A percentile compares a stretch with the other conserved stretches of the same genome.
These are phyloP conservation scores for Dreissena polymorpha DNA, from an alignment of 1,140 invertebrate genomes.

Conservation along the genomic window DNA sequence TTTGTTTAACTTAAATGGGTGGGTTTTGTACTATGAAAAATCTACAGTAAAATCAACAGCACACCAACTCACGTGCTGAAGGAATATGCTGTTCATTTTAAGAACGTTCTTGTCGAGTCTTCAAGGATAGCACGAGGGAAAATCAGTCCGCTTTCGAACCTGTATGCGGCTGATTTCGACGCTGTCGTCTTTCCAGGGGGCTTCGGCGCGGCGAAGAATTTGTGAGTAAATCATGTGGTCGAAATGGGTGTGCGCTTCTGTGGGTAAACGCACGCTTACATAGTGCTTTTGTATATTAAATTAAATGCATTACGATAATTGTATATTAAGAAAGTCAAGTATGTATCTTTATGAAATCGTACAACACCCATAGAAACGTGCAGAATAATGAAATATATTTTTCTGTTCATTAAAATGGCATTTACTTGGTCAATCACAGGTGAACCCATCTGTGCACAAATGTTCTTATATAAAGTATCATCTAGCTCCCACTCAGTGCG, in stretches of 20 bases:
- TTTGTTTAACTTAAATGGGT: too few relatives aligned
- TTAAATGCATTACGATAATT: too few relatives aligned
- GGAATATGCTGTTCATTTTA: conserved; percentile 59
- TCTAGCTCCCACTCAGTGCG: conserved; percentile 54
- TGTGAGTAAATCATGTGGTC: conserved; percentile 80
- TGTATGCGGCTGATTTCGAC: conserved; percentile 78
- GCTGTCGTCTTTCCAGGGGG: conserved; percentile 84
- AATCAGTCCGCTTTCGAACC: conserved; percentile 80
- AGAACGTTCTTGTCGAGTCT: conserved; percentile 83
- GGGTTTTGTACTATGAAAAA: too few relatives aligned
- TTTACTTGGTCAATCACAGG: conserved; percentile 17
- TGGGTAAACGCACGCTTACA: too few relatives aligned
- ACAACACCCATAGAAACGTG: too few relatives aligned
- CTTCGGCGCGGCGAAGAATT: conserved; percentile 84
- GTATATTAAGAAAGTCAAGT: too few relatives aligned
- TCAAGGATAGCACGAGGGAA: conserved; percentile 83
- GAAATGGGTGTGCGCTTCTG: background rate
- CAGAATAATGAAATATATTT: too few relatives aligned
- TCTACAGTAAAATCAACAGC: too few relatives aligned
- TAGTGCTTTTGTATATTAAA: too few relatives aligned
- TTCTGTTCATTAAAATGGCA: too few relatives aligned
- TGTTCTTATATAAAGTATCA: conserved; percentile 29
- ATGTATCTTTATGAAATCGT: too few relatives aligned
- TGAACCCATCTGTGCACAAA: conserved; percentile 5
- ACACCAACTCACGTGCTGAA: too few relatives aligned